Conservation (phyloP, 2,888 invertebrate species). For the Ophion costatus region DNA sequence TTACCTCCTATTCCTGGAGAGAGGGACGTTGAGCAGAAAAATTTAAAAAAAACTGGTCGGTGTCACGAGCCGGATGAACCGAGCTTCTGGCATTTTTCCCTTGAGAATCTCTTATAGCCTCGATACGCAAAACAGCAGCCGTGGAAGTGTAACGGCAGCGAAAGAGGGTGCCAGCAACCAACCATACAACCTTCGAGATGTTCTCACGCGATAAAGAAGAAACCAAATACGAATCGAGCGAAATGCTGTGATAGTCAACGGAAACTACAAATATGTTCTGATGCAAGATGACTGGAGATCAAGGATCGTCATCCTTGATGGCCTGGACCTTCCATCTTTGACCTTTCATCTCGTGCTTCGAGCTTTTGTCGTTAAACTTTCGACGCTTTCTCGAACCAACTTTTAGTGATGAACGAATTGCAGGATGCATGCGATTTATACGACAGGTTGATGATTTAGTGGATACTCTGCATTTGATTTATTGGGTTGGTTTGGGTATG, state of each 20-base stretch:
- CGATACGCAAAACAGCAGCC: slow-evolving; percentile 63
- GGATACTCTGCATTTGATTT: too few species aligned
- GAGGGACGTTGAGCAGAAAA: slow-evolving; percentile 32
- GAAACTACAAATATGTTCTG: background rate
- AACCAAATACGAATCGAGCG: slow-evolving; percentile 52
- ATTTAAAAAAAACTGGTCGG: background rate
- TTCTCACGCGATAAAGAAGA: slow-evolving; percentile 62
- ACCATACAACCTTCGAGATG: slow-evolving; percentile 54
- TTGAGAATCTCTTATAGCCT: slow-evolving; percentile 61
- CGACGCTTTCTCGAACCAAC: too few species aligned
- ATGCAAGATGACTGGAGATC: too few species aligned
- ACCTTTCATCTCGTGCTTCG: too few species aligned
- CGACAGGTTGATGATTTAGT: too few species aligned
- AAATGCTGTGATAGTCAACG: slow-evolving; percentile 22
- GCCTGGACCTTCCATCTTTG: too few species aligned
- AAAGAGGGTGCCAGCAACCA: slow-evolving; percentile 50
- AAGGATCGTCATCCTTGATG: too few species aligned
- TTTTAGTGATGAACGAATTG: too few species aligned
- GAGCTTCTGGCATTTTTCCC: slow-evolving; percentile 62
- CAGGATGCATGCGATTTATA: too few species aligned
- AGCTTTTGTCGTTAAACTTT: too few species aligned
- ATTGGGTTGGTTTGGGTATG: too few species aligned
- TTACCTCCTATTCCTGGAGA: slow-evolving; percentile 27
- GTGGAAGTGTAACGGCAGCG: slow-evolving; percentile 39
- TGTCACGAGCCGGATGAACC: slow-evolving; percentile 35